Percentiles rank a stretch among this genome's conserved stretches.
Conservation (phyloP, 2,888 invertebrate genomes). For the Apamea anceps region DNA sequence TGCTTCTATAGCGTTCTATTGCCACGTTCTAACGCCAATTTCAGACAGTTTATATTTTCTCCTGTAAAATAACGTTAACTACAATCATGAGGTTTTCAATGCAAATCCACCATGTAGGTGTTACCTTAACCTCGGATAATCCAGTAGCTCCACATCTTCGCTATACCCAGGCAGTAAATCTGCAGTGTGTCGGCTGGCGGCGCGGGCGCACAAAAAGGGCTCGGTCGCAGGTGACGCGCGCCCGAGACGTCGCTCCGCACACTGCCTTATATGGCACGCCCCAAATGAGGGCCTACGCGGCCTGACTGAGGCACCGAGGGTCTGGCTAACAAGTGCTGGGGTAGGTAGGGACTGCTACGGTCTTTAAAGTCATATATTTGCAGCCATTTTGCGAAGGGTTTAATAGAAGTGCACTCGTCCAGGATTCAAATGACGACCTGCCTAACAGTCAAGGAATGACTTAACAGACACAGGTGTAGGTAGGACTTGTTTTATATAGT, state of each 20-base stretch:
- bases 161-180: conserved; percentile 62
- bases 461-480: background rate
- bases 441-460: too few species aligned
- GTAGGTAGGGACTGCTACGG: background rate
- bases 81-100: background rate
- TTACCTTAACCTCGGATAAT: background rate
- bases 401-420: background rate
- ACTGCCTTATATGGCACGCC: conserved; percentile 60
- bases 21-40: too few species aligned
- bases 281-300: conserved; percentile 61
- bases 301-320: conserved; percentile 14
- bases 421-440: background rate
- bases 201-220: conserved; percentile 65
- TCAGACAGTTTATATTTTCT: background rate
- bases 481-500: background rate
- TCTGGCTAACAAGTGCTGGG: conserved; percentile 9
- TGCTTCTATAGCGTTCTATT: background rate
- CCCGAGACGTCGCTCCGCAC: conserved; percentile 55
- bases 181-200: conserved; percentile 53
- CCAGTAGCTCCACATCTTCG: conserved; percentile 43
- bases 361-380: background rate
- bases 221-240: conserved; percentile 65
- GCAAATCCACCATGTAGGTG: background rate
- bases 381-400: background rate
- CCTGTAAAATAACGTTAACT: background rate